These are phyloP conservation scores for Prunella strophiata DNA, from an alignment of 2,797 vertebrate species.

Conservation along the genomic window DNA sequence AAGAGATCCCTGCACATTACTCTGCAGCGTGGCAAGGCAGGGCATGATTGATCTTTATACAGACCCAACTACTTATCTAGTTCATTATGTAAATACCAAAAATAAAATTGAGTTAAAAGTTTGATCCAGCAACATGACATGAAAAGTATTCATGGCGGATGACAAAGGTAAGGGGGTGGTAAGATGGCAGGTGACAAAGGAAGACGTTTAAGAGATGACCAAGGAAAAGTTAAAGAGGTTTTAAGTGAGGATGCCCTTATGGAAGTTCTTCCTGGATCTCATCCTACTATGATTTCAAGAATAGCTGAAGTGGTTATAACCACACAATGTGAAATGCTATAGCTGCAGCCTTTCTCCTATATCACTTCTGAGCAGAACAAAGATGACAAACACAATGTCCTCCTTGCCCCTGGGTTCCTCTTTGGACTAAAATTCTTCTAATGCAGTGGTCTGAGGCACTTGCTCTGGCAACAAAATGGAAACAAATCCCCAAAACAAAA, in stretches of 20 bases:
- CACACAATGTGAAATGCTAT: background rate
- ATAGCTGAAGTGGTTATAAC: background rate
- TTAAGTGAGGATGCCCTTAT: background rate
- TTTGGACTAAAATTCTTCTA: background rate
- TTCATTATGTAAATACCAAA: background rate
- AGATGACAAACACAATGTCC: background rate
- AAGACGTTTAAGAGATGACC: background rate
- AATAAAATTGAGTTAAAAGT: background rate
- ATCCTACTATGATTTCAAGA: background rate
- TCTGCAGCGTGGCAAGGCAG: background rate
- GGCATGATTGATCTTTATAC: background rate
- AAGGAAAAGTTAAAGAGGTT: background rate
- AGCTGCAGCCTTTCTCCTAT: background rate
- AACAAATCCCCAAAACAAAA: background rate
- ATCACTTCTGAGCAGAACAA: background rate
- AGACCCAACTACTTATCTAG: background rate
- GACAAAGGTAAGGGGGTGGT: background rate
- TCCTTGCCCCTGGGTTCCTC: background rate
- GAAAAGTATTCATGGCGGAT: background rate
- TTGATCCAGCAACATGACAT: background rate
- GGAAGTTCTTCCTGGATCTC: background rate
- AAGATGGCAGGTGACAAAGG: background rate
- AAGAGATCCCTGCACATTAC: background rate
- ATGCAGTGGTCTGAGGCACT: background rate
- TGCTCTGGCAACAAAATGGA: background rate